Percentiles rank a stretch among this genome's conserved stretches.
Conservation (phyloP, 2,797 vertebrate genomes). For the Sebastes itinus region DNA sequence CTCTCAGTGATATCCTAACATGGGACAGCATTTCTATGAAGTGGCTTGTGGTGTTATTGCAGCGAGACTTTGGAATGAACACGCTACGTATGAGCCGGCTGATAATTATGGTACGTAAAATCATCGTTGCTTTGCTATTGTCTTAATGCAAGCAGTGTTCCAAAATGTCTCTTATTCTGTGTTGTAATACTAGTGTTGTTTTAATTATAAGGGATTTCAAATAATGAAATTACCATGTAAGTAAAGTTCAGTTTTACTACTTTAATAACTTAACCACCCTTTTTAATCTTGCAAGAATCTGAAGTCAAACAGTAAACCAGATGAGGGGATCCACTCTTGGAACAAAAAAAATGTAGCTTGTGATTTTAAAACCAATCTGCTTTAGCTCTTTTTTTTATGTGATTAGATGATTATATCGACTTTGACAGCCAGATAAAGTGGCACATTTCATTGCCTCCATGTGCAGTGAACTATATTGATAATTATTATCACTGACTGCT, state of each 20-base stretch:
- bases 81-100: background rate
- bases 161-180: background rate
- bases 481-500: background rate
- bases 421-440: background rate
- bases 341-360: background rate
- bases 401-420: background rate
- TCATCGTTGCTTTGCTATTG: background rate
- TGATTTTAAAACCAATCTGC: background rate
- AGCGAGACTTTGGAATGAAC: conserved; percentile 24
- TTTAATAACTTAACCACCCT: background rate
- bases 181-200: background rate
- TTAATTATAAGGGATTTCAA: background rate
- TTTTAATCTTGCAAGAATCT: background rate
- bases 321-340: background rate
- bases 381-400: background rate
- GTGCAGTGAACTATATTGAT: background rate
- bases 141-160: background rate
- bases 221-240: background rate
- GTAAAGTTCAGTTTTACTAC: background rate
- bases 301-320: background rate
- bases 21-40: background rate
- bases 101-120: conserved; percentile 33
- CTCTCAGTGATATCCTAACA: conserved; percentile 18
- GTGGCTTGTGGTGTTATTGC: background rate
- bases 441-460: background rate